Conservation (phyloP, 1,140 invertebrate species). For the Agrypnia vestita region DNA sequence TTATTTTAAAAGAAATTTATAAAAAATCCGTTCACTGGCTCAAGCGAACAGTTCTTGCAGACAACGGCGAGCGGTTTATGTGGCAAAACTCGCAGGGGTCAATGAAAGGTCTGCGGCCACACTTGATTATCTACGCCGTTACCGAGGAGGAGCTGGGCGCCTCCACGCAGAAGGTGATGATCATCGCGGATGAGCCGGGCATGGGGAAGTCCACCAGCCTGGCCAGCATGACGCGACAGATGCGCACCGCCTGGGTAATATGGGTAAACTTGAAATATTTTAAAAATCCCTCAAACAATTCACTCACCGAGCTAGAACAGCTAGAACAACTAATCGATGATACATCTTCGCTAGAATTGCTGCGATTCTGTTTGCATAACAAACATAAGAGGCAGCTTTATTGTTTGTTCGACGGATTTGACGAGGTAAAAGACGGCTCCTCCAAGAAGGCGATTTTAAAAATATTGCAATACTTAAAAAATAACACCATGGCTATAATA, state of each 20-base stretch:
- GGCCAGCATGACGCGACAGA: not conserved
- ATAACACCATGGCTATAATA: not conserved
- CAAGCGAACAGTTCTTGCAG: no score
- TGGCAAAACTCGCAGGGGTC: not conserved
- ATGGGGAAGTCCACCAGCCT: slow-evolving; percentile 18
- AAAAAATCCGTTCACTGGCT: not conserved
- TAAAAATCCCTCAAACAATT: not conserved
- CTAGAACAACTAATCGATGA: not conserved
- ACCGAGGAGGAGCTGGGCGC: not conserved
- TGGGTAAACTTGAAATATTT: not conserved
- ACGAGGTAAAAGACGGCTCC: not conserved
- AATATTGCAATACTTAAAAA: not conserved
- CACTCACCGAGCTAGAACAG: not conserved
- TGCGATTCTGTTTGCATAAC: not conserved
- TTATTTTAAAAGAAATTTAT: no score
- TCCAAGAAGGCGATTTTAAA: not conserved
- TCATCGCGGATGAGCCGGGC: slow-evolving; percentile 11
- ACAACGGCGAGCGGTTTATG: not conserved
- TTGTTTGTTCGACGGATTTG: slow-evolving; percentile 11
- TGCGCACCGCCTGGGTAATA: not conserved
- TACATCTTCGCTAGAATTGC: not conserved
- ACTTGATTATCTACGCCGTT: not conserved
- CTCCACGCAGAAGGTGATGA: not conserved
- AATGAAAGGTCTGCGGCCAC: not conserved
- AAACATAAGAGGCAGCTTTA: not conserved